Evolutionary conservation across 2,797 vertebrate genomes (phyloP).

Genomic region (Sebastes miniatus): DNA sequence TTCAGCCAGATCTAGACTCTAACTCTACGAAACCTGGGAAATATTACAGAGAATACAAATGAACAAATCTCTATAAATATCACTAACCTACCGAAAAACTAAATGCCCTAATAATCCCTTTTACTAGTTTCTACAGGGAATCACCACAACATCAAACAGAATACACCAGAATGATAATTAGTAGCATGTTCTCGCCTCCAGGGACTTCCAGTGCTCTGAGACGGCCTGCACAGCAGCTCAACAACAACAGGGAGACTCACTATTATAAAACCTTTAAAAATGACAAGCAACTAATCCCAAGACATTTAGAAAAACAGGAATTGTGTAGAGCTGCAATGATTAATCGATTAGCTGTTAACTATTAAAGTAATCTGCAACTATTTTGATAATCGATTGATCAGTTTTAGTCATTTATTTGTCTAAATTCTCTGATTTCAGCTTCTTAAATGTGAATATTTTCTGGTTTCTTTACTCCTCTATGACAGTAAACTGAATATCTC

Average conservation of each 20-base stretch:
- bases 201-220: constrained; percentile 18
- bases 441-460: no score
- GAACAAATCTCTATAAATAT: background rate
- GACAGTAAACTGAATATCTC: background rate
- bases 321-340: background rate
- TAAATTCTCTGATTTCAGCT: no score
- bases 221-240: background rate
- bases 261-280: background rate
- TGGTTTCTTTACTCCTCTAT: no score
- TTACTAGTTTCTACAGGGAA: constrained; percentile 18
- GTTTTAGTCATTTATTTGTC: no score
- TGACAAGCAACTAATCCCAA: constrained; percentile 2
- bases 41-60: background rate
- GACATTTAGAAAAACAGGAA: background rate
- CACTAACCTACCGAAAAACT: background rate
- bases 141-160: constrained; percentile 23
- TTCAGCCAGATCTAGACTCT: background rate
- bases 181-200: constrained; percentile 8
- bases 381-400: no score
- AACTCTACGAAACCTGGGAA: background rate
- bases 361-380: no score
- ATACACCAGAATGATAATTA: constrained; percentile 43
- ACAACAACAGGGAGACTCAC: background rate
- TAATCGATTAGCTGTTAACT: no score
- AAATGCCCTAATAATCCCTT: constrained; percentile 8